phyloP scores from a whole-genome alignment of 2,113 vertebrate species.

The Sialia sialis region DNA sequence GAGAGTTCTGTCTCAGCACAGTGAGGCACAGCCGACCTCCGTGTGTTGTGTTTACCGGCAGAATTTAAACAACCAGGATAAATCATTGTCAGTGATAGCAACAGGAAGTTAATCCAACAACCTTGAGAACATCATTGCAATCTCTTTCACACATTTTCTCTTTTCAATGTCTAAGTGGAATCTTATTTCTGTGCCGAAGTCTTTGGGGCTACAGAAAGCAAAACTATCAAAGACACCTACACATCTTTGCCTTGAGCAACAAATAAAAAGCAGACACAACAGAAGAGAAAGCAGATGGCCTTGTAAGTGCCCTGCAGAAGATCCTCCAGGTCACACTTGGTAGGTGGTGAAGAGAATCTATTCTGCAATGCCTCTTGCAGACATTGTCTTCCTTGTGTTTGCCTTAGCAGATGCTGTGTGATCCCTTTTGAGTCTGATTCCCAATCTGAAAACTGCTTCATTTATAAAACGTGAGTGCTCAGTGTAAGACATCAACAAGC shows the following conservation, averaged over 20 bases:
- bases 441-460: not conserved
- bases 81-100: constrained; percentile 44
- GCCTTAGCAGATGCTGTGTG: not conserved
- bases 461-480: not conserved
- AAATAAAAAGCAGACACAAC: not conserved
- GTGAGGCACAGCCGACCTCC: not conserved
- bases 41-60: not conserved
- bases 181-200: not conserved
- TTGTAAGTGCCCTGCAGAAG: not conserved
- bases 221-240: constrained; percentile 3
- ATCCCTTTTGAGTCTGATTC: not conserved
- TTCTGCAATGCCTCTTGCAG: not conserved
- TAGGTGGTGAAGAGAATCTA: not conserved
- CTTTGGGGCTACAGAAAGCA: constrained; percentile 14
- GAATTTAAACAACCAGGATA: constrained; percentile 53
- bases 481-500: not conserved
- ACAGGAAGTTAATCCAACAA: constrained; percentile 28
- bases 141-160: constrained; percentile 47
- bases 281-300: constrained; percentile 30
- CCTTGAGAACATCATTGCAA: constrained; percentile 13
- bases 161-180: not conserved
- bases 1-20: not conserved
- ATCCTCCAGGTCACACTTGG: not conserved
- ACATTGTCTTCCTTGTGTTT: not conserved
- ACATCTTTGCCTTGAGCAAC: not conserved